These are phyloP conservation scores for Alaudala cheleensis DNA, from an alignment of 2,113 vertebrate genomes.

Conservation along the genomic window DNA sequence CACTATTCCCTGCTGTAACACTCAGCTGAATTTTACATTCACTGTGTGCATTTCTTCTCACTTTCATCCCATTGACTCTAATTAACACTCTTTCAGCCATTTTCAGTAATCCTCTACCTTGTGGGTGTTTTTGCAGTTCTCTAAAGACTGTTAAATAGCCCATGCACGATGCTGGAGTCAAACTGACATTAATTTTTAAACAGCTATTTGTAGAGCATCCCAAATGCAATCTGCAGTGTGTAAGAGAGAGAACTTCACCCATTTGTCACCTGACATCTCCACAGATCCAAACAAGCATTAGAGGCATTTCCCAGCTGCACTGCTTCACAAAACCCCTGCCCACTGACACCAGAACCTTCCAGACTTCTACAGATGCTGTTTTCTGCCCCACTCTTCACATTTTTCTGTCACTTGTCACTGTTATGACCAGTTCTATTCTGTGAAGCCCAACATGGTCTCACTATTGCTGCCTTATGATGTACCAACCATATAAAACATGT, in stretches of 20 bases:
- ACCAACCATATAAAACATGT: background rate
- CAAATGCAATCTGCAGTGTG: background rate
- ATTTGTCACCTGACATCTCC: background rate
- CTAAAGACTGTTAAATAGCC: background rate
- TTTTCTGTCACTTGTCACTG: background rate
- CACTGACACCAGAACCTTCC: background rate
- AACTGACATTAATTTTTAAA: conserved; percentile 1
- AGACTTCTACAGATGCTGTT: background rate
- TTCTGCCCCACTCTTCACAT: fast-evolving
- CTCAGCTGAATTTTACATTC: background rate
- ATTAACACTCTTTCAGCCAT: conserved; percentile 23
- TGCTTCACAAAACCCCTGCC: background rate
- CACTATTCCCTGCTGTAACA: background rate
- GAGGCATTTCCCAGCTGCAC: background rate
- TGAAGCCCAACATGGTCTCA: background rate
- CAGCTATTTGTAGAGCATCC: background rate
- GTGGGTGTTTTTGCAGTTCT: background rate
- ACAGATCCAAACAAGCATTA: background rate
- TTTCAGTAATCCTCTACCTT: conserved; percentile 9
- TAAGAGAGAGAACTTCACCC: background rate
- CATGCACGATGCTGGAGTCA: background rate
- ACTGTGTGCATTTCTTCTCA: background rate
- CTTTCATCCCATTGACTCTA: conserved; percentile 26
- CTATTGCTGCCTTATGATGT: background rate
- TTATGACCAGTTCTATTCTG: background rate